Evolutionary conservation across 64 coral and sea anemone genomes (phyloP), one percentile per base, ranked within the genome.

Genomic region (Montipora cactus): DNA sequence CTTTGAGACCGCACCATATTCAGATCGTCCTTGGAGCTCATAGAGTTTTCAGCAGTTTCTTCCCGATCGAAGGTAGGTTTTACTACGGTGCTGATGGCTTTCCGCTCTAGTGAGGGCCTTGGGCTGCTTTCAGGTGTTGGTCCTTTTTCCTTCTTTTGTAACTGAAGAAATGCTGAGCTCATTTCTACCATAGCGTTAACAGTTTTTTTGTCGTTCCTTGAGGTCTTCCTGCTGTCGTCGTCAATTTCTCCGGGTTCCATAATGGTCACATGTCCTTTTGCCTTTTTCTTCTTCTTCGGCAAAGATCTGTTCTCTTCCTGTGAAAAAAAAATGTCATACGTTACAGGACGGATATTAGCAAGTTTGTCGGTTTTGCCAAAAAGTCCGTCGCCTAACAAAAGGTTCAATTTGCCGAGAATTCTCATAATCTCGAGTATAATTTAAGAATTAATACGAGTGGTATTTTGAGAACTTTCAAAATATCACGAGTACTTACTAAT

Each of bases 121-220:
- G 80, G 49, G 51, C 51, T 80, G 15, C 12, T 84, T 67, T 47
- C 59, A 47, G 66, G 44, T 66, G 8, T 47, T 12, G 82, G 45
- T 5, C 20, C 51, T 49, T 86, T 51, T 4, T 72, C 46, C 6
- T 2, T 45, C 57, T 81, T 59, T 37, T 81, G n/a, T 64, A 86
- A 19, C 47, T 86, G 82, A 5, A 86, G 19, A 19, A 86, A 86
- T 3, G 6, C 66, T 7, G 46, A 4, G 45, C 82, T 50, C 80
- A 82, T 82, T 71, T 86, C 82, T 50, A 86, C 18, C 62, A 72
- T 71, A 11, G 62, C 23, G n/a, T 37, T 59, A 69, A 71, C 12
- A 18, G 82, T 49, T 49, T 72, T 71, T 3, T 7, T 9, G 0
- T 84, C 16, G 10, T 48, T 61, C 19, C 8, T 49, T 18, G 80